Base-by-base conservation (phyloP, 2,888 invertebrate species). In the Cabera pusaria region DNA sequence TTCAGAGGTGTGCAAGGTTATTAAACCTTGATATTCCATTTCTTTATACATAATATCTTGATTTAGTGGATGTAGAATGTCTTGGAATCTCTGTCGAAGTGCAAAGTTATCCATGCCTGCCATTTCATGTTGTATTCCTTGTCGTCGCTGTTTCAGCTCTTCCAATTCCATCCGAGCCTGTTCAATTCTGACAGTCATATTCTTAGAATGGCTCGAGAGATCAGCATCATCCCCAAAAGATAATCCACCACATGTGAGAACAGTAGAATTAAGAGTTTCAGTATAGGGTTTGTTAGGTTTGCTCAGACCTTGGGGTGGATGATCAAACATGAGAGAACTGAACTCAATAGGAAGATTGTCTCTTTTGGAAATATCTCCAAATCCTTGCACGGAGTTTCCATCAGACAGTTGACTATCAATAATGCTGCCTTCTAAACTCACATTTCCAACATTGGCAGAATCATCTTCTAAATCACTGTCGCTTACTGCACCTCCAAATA, bases 401-500 rank as follows among this genome's bases (percentile, higher is more conserved):
- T 95, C 95, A 0, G 95, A 94, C 39, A 94, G 75, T 32, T 92
- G 91, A 52, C 93, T 94, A 55, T 95, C 95, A 37, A 95, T 86
- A 24, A 92, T 91, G 50, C 94, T 95, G 56, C 96, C 96, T 59
- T 95, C 96, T 52, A 95, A 84, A 64, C 44, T 25, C 6, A 19
- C 28, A 43, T 40, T 37, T 2, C 96, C 96, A 1, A 94, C 93
- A 75, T 94, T 94, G 9, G 93, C 91, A 61, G 93, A 93, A 43
- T 95, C 95, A 49, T 97, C 97, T 36, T 94, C 94, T 25, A 87
- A 74, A 47, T 96, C 96, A 18, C 97, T 97, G 57, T 97, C 97
- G 64, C 97, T 97, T 0, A 98, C 94, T 14, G 96, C 93, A 50
- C 96, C 97, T 14, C 98, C 98, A 84, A 98, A 98, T 64, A 97